A percentile compares a stretch with the other conserved stretches of the same genome.
Conservation (phyloP, 2,113 vertebrate genomes). For the Corapipo altera region DNA sequence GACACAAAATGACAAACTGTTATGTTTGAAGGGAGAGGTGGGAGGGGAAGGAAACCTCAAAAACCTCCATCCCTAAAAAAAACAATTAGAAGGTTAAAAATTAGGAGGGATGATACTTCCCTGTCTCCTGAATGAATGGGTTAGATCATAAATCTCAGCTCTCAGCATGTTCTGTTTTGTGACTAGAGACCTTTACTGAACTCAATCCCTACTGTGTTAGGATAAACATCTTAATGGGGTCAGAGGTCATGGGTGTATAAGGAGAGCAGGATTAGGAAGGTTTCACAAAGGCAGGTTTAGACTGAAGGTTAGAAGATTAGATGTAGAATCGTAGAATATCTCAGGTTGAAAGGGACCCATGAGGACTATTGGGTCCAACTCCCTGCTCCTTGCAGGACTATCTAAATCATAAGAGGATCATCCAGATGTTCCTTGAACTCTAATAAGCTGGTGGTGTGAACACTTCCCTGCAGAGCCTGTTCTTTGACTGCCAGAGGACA, state of each 20-base stretch:
- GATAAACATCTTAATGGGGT: background rate
- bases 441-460: background rate
- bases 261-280: background rate
- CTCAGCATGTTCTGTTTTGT: background rate
- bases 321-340: background rate
- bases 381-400: background rate
- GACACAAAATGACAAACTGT: background rate
- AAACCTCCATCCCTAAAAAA: fast-evolving
- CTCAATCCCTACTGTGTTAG: background rate
- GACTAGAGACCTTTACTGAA: background rate
- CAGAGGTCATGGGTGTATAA: background rate
- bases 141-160: background rate
- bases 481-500: background rate
- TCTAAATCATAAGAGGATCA: background rate
- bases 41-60: background rate
- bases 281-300: background rate
- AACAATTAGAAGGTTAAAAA: background rate
- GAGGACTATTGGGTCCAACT: background rate
- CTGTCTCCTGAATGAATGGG: background rate
- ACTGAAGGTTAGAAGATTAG: background rate
- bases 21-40: background rate
- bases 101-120: background rate
- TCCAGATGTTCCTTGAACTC: background rate
- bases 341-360: background rate
- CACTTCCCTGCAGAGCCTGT: background rate